Conservation (phyloP, 2,888 invertebrate species). For the Hirtodrosophila trivittata region DNA sequence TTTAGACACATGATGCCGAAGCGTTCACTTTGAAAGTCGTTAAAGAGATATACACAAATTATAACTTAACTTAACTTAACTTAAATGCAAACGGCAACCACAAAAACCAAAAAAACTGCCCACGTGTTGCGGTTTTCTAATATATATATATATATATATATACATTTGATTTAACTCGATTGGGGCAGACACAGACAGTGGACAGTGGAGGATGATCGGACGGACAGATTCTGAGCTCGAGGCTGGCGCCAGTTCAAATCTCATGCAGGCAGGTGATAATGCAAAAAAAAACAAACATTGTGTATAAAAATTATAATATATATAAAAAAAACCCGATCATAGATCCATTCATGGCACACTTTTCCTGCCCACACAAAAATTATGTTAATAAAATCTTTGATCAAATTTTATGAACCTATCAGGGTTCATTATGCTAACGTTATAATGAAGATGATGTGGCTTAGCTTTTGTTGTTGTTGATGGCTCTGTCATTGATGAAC, state of each 20-base stretch:
- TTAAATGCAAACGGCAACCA: slow-evolving; percentile 62
- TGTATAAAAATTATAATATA: slow-evolving; percentile 5
- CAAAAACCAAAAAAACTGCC: slow-evolving; percentile 36
- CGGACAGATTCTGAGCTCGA: slow-evolving; percentile 28
- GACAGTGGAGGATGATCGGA: slow-evolving; percentile 21
- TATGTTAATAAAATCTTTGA: slow-evolving; percentile 56
- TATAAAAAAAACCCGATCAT: slow-evolving; percentile 13
- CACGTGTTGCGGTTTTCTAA: slow-evolving; percentile 56
- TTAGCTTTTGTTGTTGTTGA: slow-evolving; percentile 1
- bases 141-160: slow-evolving; percentile 3
- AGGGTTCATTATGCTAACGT: slow-evolving; percentile 22
- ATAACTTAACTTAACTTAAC: slow-evolving; percentile 68
- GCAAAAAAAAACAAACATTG: slow-evolving; percentile 27
- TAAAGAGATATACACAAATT: slow-evolving; percentile 69
- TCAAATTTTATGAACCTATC: slow-evolving; percentile 32
- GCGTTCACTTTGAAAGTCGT: slow-evolving; percentile 67
- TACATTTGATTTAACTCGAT: slow-evolving; percentile 60
- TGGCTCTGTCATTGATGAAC: slow-evolving; percentile 40
- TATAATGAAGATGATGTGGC: background rate
- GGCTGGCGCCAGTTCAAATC: slow-evolving; percentile 63
- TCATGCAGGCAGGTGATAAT: slow-evolving; percentile 65
- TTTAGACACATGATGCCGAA: slow-evolving; percentile 72
- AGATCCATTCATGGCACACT: slow-evolving; percentile 65
- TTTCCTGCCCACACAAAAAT: slow-evolving; percentile 48
- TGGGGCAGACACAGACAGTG: slow-evolving; percentile 26